phyloP scores from a whole-genome alignment of 2,797 vertebrate genomes.

The Dendrocincla tyrannina region DNA sequence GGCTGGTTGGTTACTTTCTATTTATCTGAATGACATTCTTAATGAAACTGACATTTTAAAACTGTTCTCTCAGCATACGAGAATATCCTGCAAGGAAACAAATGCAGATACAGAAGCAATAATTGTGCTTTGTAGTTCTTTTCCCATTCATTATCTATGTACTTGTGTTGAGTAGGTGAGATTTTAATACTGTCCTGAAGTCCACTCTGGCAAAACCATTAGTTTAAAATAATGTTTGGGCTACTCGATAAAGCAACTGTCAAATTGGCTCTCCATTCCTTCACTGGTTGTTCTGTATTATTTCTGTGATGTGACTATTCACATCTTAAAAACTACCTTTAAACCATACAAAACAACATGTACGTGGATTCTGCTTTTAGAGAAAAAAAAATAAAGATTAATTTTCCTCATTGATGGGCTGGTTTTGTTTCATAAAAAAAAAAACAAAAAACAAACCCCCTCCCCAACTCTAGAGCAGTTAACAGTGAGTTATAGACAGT shows the following conservation, averaged over 20 bases:
- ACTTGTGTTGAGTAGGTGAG: background rate
- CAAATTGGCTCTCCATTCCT: background rate
- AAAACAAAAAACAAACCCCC: too few species aligned
- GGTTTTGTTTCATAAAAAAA: slow-evolving; percentile 57
- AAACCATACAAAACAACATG: background rate
- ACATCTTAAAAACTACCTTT: slow-evolving; percentile 42
- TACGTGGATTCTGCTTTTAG: slow-evolving; percentile 55
- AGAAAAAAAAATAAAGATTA: slow-evolving; percentile 57
- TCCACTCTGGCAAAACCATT: background rate
- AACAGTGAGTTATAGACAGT: background rate
- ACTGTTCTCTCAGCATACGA: background rate
- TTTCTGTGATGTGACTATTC: slow-evolving; percentile 53
- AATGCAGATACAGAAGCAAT: slow-evolving; percentile 40
- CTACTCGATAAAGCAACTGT: slow-evolving; percentile 7
- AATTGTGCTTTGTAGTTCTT: slow-evolving; percentile 18
- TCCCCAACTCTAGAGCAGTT: background rate
- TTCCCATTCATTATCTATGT: background rate
- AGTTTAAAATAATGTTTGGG: background rate
- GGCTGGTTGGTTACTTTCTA: background rate
- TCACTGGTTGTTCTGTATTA: slow-evolving; percentile 32
- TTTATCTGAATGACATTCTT: background rate
- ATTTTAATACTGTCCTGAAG: slow-evolving; percentile 11
- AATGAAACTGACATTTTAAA: background rate
- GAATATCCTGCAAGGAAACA: background rate
- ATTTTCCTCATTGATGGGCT: slow-evolving; percentile 40